Percentiles rank a stretch among this genome's conserved stretches.
Evolutionary conservation across 2,113 vertebrate species (phyloP).

Genomic region (Jacana jacana): DNA sequence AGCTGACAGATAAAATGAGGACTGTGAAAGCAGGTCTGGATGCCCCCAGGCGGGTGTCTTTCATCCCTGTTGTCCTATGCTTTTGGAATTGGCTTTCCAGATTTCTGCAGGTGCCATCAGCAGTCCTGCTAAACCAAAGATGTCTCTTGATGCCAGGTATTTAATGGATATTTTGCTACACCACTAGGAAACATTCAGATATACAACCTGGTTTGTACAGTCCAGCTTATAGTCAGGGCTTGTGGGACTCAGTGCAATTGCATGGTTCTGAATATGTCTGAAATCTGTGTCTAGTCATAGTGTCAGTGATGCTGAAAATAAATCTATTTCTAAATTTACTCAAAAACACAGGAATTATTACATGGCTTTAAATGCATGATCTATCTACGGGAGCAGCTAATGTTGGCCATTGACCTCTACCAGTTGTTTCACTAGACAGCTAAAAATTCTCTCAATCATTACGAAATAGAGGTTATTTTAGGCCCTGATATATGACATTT

Average conservation of each 20-base stretch:
- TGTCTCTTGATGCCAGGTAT: neutral
- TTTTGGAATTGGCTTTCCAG: neutral
- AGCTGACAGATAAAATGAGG: neutral
- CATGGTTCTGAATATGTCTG: neutral
- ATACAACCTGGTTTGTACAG: neutral
- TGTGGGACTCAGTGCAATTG: rapidly evolving
- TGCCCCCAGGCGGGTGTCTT: neutral
- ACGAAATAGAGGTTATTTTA: neutral
- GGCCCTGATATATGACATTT: neutral
- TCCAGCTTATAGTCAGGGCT: neutral
- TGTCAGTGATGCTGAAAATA: neutral
- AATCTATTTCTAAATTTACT: neutral
- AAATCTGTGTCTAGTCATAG: neutral
- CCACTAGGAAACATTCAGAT: neutral
- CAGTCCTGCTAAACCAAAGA: neutral
- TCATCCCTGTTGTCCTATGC: neutral
- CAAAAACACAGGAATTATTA: neutral
- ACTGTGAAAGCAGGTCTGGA: neutral
- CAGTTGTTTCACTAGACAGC: neutral
- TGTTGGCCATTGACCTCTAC: neutral
- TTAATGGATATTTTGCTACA: neutral
- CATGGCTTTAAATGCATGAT: neutral
- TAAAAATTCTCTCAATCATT: neutral
- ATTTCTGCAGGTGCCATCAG: neutral
- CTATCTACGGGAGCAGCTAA: neutral